Base-by-base conservation (phyloP, 2,113 vertebrate genomes). In the Semnopithecus entellus region DNA sequence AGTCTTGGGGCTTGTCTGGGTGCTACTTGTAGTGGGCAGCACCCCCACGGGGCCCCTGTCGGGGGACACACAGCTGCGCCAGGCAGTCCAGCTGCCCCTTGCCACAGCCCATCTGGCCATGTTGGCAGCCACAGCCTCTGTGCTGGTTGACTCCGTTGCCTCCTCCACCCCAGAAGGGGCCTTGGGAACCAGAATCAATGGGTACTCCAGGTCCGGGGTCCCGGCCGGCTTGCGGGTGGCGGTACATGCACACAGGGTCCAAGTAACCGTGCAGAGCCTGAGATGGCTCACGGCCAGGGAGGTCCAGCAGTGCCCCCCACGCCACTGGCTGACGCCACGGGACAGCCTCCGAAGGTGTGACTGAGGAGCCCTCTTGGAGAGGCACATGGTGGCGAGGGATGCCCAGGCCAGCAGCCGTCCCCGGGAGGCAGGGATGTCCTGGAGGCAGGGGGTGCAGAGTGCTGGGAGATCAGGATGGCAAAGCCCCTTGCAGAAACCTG, bases 331-430 rank as follows among this genome's bases (percentile, higher is more conserved):
- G 61, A 27, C 4, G 4, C 61, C 61, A 32, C 32, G 66, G 61
- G 32, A 16, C 32, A 1, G 32, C 57, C 80, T 48, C 16, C 3
- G 8, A 30, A 12, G 57, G 23, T 7, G 14, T 73, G 12, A 43
- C 70, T 22, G 52, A 40, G 92, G 14, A 50, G 14, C 27, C 5
- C 4, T n/a, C 27, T 9, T 52, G 45, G 20, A 57, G 79, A 38
- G 35, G 17, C 17, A 20, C 3, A 7, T 1, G 10, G 16, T 20
- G 17, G 16, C 1, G 6, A 38, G 17, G n/a, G 68, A n/a, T 35
- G 68, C 18, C 68, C 18, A 22, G 68, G 17, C 68, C 68, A 72
- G 35, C 68, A n/a, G n/a, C 68, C 1, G 0, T n/a, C n/a, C 68
- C 68, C 1, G 8, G 35, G 18, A 72, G 68, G 66, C 30, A 68